These are phyloP conservation scores for Setophaga petechia DNA, from an alignment of 2,113 vertebrate genomes.

Conservation along the genomic window DNA sequence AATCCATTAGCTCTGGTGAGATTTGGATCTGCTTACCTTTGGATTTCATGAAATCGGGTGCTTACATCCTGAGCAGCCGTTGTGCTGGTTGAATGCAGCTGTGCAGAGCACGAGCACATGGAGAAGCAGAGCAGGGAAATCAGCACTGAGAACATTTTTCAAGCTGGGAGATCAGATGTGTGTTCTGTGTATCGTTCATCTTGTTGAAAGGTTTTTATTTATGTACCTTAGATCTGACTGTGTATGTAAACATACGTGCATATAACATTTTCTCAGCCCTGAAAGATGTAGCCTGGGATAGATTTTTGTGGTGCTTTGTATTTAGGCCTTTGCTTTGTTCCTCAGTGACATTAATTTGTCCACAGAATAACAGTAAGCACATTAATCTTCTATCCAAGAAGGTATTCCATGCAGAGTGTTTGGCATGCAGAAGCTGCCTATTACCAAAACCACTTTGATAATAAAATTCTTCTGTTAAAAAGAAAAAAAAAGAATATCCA, in stretches of 20 bases:
- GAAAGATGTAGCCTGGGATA: neutral
- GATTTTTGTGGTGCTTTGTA: neutral
- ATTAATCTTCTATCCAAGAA: slow-evolving; percentile 2
- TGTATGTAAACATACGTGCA: neutral
- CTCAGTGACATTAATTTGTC: neutral
- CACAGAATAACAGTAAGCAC: neutral
- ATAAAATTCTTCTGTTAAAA: neutral
- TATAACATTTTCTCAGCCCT: neutral
- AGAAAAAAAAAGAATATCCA: neutral
- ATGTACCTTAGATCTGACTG: neutral
- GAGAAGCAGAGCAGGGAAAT: neutral
- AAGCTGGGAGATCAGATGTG: neutral
- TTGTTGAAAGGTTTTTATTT: slow-evolving; percentile 31
- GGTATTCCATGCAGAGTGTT: neutral
- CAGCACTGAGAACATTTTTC: neutral
- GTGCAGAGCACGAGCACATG: accelerated
- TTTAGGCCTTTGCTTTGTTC: slow-evolving; percentile 9
- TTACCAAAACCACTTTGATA: neutral
- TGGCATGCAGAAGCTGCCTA: neutral
- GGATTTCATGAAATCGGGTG: neutral
- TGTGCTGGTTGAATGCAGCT: neutral
- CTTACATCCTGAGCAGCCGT: neutral
- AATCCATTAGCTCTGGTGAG: slow-evolving; percentile 48
- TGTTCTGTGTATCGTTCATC: neutral
- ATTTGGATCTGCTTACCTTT: slow-evolving; percentile 58